Percentiles rank a stretch among this genome's conserved stretches.
Conservation (phyloP, 1,140 invertebrate genomes). For the Ooceraea biroi region DNA sequence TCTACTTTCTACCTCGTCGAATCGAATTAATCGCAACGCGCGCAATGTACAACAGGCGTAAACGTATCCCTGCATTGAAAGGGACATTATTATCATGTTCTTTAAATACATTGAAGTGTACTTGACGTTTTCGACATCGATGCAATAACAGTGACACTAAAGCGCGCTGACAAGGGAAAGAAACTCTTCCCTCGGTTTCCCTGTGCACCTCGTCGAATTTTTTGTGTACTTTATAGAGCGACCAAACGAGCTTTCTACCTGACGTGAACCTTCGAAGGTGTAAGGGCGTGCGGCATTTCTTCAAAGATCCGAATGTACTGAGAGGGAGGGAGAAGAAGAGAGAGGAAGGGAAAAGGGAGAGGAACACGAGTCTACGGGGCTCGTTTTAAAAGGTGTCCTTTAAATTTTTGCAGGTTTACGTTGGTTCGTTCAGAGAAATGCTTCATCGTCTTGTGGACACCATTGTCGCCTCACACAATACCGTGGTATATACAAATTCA, state of each 20-base stretch:
- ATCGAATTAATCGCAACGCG: not conserved
- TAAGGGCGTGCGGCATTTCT: constrained; percentile 17
- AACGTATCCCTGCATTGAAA: not conserved
- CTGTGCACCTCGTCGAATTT: not conserved
- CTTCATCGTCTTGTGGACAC: not conserved
- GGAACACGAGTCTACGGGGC: no score
- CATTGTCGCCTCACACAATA: constrained; percentile 33
- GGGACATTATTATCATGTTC: not conserved
- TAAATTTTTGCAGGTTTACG: constrained; percentile 8
- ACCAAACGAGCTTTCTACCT: constrained; percentile 9
- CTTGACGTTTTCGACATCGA: constrained; percentile 1
- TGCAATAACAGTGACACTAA: constrained; percentile 5
- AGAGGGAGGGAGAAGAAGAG: not conserved
- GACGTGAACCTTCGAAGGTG: constrained; percentile 3
- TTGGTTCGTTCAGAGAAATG: not conserved
- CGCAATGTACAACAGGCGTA: not conserved
- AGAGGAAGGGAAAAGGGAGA: no score
- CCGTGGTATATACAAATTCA: constrained; percentile 10
- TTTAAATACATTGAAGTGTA: not conserved
- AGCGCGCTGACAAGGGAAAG: not conserved
- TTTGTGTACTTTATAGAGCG: constrained; percentile 25
- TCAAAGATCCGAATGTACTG: constrained; percentile 5
- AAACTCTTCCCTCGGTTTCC: not conserved
- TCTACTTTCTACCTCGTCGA: not conserved
- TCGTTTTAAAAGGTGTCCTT: not conserved